phyloP scores from a whole-genome alignment of 2,888 invertebrate genomes.

The Caenorhabditis virilis region DNA sequence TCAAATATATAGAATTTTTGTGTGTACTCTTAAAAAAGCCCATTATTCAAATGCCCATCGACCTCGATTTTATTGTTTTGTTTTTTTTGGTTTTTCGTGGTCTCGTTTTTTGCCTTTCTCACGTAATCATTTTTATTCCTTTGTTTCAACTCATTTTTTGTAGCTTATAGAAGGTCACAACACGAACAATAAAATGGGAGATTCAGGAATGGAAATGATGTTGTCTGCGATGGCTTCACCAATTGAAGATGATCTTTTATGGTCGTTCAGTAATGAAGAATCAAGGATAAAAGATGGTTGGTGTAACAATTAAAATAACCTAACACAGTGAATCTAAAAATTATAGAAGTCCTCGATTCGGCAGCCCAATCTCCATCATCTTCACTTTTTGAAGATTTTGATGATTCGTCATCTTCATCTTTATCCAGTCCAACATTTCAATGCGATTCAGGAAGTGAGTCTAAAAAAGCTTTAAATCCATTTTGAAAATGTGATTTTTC shows the following conservation, averaged over 20 bases:
- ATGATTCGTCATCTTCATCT: conserved; percentile 32
- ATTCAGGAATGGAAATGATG: conserved; percentile 39
- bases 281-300: conserved; percentile 15
- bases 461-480: conserved; percentile 5
- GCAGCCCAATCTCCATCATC: conserved; percentile 37
- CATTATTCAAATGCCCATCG: not conserved
- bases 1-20: too few species aligned
- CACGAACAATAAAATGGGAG: conserved; percentile 10
- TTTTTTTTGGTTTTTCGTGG: not conserved
- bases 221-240: conserved; percentile 27
- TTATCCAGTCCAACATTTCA: conserved; percentile 25
- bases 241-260: conserved; percentile 29
- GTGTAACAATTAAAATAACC: not conserved
- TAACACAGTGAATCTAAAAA: not conserved
- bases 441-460: conserved; percentile 34
- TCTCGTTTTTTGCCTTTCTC: not conserved
- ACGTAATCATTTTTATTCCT: not conserved
- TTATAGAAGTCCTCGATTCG: conserved; percentile 32
- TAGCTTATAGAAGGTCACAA: not conserved
- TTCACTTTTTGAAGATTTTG: conserved; percentile 31
- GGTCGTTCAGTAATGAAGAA: conserved; percentile 16
- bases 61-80: not conserved
- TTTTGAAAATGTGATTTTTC: conserved; percentile 2
- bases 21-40: too few species aligned
- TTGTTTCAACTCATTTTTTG: not conserved